Percentiles rank a stretch among this genome's conserved stretches.
phyloP scores from a whole-genome alignment of 2,888 invertebrate species.

The Chymomyza caudatula region DNA sequence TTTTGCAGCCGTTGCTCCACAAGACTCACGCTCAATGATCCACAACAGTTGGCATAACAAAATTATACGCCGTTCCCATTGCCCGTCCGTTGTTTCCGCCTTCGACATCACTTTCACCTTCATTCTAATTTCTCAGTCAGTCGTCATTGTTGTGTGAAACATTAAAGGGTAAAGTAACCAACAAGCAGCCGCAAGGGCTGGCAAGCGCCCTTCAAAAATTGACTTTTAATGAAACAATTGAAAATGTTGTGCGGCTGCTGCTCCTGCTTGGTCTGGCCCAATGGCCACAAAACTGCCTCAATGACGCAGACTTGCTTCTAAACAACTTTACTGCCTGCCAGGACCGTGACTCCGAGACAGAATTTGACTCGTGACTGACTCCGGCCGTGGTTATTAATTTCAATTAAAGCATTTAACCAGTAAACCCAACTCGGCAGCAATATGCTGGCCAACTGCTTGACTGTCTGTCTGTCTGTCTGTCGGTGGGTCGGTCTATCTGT shows the following conservation, averaged over 20 bases:
- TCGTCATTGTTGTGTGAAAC: slow-evolving; percentile 35
- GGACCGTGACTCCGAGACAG: not conserved
- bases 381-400: slow-evolving; percentile 70
- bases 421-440: slow-evolving; percentile 32
- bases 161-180: not conserved
- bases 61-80: slow-evolving; percentile 56
- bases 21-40: not conserved
- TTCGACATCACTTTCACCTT: not conserved
- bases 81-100: not conserved
- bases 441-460: slow-evolving; percentile 50
- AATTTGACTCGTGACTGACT: not conserved
- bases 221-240: slow-evolving; percentile 74
- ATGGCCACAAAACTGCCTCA: slow-evolving; percentile 15
- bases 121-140: slow-evolving; percentile 15
- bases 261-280: not conserved
- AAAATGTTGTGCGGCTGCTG: slow-evolving; percentile 43
- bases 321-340: slow-evolving; percentile 47
- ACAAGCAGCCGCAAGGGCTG: not conserved
- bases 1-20: slow-evolving; percentile 55
- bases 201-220: slow-evolving; percentile 46
- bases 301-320: not conserved
- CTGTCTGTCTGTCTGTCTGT: not conserved
- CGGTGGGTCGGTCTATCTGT: not conserved
- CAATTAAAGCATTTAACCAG: slow-evolving; percentile 74
- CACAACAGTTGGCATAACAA: slow-evolving; percentile 63